Base-by-base conservation (phyloP, 53 echinoderm and acorn worm species). In the Astropecten irregularis region DNA sequence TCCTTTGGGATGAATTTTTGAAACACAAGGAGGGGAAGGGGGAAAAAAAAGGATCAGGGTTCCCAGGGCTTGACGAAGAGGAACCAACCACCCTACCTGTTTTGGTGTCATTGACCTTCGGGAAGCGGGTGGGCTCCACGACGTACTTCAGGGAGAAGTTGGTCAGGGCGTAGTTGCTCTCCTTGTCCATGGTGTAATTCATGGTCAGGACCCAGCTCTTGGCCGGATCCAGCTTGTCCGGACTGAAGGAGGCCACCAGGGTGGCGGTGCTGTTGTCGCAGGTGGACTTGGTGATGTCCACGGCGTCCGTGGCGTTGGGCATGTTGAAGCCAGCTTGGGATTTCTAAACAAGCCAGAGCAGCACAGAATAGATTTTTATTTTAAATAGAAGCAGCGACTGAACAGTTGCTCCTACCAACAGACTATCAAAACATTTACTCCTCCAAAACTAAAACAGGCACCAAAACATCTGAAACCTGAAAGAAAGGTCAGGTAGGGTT, bases 91-190 rank as follows among this genome's bases (percentile, higher is more conserved):
- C 33, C 31, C 7, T 77, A 60, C 60, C 46, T 47, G 3, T 40
- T 62, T 18, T 6, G 1, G 13, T 4, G 20, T 7, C 11, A 2
- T 63, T 63, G 47, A 49, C 20, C 2, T 39, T 29, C 7, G 79
- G 79, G 63, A 79, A 79, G 48, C 31, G 38, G 2, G 0, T 19
- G 8, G 30, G 0, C 10, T 79, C 79, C 61, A 31, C 15, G 2
- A 15, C 13, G 49, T 61, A 79, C 11, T 44, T 9, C 19, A 79
- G 60, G 20, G 31, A 22, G 79, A 79, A 79, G 79, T 79, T 79
- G 28, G 79, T 47, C 49, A 79, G 23, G 19, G 61, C 47, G 34
- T 63, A 79, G 31, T 16, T 61, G n/a, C 38, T 40, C 0, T 40
- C 32, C 29, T 60, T 62, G 33, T 48, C 27, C 79, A 49, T 79